A percentile compares a stretch with the other conserved stretches of the same genome.
These are phyloP conservation scores for Notiomystis cincta DNA, from an alignment of 2,113 vertebrate genomes.

Conservation along the genomic window DNA sequence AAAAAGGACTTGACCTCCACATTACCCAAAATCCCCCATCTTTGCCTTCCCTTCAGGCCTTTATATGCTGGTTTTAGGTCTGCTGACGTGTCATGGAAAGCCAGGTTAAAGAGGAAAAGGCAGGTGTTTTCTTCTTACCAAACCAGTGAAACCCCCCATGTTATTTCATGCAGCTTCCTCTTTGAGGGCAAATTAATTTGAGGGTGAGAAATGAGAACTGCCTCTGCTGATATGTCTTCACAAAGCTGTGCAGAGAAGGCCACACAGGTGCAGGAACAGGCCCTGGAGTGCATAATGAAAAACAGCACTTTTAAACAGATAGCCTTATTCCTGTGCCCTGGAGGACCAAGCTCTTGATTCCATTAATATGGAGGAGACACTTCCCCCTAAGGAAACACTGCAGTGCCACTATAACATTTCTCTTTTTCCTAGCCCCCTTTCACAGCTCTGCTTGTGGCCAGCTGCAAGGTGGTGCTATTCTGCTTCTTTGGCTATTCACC, in stretches of 20 bases:
- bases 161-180: not conserved
- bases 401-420: not conserved
- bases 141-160: fast-evolving
- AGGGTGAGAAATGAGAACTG: not conserved
- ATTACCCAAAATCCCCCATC: not conserved
- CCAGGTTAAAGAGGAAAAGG: not conserved
- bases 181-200: not conserved
- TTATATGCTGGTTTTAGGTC: not conserved
- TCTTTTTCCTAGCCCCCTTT: not conserved
- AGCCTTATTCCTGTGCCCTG: not conserved
- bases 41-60: not conserved
- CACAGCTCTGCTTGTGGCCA: not conserved
- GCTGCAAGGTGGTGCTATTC: not conserved
- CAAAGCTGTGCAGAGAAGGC: not conserved
- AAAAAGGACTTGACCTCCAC: not conserved
- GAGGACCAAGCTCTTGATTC: not conserved
- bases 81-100: not conserved
- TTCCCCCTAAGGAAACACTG: not conserved
- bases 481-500: not conserved
- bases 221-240: not conserved
- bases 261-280: fast-evolving
- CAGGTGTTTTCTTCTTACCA: not conserved
- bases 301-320: not conserved
- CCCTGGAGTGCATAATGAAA: not conserved
- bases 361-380: not conserved